Percentiles rank a stretch among this genome's conserved stretches.
phyloP scores from a whole-genome alignment of 2,797 vertebrate genomes.

The Sparidentex hasta region DNA sequence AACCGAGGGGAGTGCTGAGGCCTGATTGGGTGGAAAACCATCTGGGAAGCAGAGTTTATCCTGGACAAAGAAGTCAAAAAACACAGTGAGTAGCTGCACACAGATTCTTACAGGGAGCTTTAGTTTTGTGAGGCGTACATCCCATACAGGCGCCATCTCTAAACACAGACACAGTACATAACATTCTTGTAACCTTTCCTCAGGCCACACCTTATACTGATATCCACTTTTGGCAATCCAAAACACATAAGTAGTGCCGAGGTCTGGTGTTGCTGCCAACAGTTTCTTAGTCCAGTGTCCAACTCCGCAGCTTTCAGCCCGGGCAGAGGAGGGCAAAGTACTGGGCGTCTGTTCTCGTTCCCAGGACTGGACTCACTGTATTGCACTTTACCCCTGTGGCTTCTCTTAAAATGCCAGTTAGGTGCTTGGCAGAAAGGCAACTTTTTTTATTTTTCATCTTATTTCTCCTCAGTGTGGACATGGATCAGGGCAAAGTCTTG shows the following conservation, averaged over 20 bases:
- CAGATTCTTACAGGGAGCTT: constrained; percentile 26
- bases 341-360: constrained; percentile 60
- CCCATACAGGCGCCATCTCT: constrained; percentile 29
- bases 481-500: constrained; percentile 26
- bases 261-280: constrained; percentile 55
- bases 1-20: constrained; percentile 50
- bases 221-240: constrained; percentile 63
- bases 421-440: constrained; percentile 55
- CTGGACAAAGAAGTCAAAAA: constrained; percentile 65
- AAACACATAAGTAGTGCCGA: constrained; percentile 55
- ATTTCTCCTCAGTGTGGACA: constrained; percentile 31
- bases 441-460: constrained; percentile 50
- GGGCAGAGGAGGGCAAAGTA: constrained; percentile 47
- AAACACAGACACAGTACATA: constrained; percentile 44
- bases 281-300: constrained; percentile 55
- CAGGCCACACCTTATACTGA: constrained; percentile 54
- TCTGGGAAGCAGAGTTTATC: constrained; percentile 63
- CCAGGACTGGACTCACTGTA: constrained; percentile 57
- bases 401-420: constrained; percentile 62
- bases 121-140: constrained; percentile 36
- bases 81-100: constrained; percentile 18
- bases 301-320: constrained; percentile 50
- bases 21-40: constrained; percentile 72
- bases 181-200: constrained; percentile 52
- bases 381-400: constrained; percentile 49